Evolutionary conservation across 2,888 invertebrate genomes (phyloP).

Genomic region (Eledona agricola): DNA sequence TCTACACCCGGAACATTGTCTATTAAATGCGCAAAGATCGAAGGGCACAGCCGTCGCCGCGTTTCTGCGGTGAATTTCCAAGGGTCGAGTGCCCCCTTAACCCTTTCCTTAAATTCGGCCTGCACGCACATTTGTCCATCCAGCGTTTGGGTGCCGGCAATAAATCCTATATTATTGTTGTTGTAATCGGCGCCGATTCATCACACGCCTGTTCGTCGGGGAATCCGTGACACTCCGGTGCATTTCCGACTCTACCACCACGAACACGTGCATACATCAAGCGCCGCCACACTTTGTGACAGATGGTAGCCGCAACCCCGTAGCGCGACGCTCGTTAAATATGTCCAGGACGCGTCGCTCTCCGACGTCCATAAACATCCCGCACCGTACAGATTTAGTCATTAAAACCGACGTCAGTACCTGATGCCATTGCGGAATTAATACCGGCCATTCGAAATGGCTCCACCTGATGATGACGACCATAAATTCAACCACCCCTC

Average conservation of each 20-base stretch:
- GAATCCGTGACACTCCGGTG: slow-evolving; percentile 29
- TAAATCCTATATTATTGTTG: too few relatives aligned
- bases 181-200: slow-evolving; percentile 46
- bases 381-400: slow-evolving; percentile 48
- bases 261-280: slow-evolving; percentile 55
- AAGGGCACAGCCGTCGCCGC: too few relatives aligned
- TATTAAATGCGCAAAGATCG: too few relatives aligned
- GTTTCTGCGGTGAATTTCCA: too few relatives aligned
- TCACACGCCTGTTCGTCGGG: slow-evolving; percentile 40
- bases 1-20: too few relatives aligned
- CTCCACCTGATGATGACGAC: slow-evolving; percentile 46
- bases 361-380: slow-evolving; percentile 50
- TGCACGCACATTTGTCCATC: too few relatives aligned
- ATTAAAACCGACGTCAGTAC: slow-evolving; percentile 56
- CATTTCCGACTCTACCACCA: slow-evolving; percentile 41
- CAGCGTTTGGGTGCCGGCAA: too few relatives aligned
- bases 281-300: slow-evolving; percentile 52
- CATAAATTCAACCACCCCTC: slow-evolving; percentile 26
- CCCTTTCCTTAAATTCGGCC: too few relatives aligned
- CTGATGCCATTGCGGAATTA: slow-evolving; percentile 55
- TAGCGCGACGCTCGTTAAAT: slow-evolving; percentile 49
- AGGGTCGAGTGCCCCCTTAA: too few relatives aligned
- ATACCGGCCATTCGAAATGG: slow-evolving; percentile 45
- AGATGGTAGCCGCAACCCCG: slow-evolving; percentile 54
- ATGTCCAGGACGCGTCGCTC: slow-evolving; percentile 47